Percentiles rank a stretch among this genome's conserved stretches.
Conservation (phyloP, 2,888 invertebrate genomes). For the Ectemnius lituratus region DNA sequence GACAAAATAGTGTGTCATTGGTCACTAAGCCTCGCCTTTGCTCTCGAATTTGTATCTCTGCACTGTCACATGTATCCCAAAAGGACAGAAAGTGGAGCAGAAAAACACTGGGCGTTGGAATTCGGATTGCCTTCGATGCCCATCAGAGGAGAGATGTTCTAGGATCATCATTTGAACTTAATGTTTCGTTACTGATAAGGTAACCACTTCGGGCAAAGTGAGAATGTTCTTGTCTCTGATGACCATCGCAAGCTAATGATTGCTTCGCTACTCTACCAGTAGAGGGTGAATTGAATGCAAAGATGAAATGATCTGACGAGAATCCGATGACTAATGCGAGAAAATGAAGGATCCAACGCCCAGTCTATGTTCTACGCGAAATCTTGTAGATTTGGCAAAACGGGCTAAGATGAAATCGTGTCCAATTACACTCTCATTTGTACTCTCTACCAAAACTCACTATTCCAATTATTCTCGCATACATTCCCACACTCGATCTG, state of each 20-base stretch:
- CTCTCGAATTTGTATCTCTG: neutral
- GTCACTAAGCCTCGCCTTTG: conserved; percentile 52
- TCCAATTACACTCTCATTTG: conserved; percentile 15
- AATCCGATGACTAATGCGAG: conserved; percentile 44
- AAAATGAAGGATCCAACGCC: conserved; percentile 49
- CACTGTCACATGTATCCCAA: neutral
- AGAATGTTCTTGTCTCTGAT: conserved; percentile 26
- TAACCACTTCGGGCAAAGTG: too few species aligned
- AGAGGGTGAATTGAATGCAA: conserved; percentile 1
- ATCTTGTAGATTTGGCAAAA: conserved; percentile 54
- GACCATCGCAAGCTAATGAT: conserved; percentile 38
- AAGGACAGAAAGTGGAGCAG: neutral
- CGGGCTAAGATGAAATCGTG: conserved; percentile 48
- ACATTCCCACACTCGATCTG: conserved; percentile 7
- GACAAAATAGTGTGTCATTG: conserved; percentile 67
- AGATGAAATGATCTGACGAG: conserved; percentile 12
- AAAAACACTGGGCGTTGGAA: too few species aligned
- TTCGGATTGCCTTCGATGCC: too few species aligned
- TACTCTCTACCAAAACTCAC: too few species aligned
- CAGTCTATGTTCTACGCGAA: conserved; percentile 55
- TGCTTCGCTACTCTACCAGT: conserved; percentile 17
- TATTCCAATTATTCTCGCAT: neutral
- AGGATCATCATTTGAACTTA: too few species aligned
- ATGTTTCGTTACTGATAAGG: too few species aligned
- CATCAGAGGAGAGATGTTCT: too few species aligned